These are phyloP conservation scores for Mormyrus lacerda DNA, from an alignment of 2,113 vertebrate genomes.

Conservation along the genomic window DNA sequence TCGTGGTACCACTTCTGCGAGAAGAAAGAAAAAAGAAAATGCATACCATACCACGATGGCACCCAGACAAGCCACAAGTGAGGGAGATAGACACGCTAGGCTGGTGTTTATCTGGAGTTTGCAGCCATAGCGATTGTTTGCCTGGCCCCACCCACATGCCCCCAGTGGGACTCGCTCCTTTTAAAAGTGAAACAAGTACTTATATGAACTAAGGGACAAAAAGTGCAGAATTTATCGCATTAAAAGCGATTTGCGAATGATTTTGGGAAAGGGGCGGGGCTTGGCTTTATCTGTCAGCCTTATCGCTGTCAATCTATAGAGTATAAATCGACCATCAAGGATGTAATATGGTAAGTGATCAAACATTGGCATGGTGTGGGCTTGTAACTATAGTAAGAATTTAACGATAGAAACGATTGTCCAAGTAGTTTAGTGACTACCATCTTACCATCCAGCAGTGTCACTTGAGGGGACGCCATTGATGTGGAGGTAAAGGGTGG, in stretches of 20 bases:
- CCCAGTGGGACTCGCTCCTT: neutral
- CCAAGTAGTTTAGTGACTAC: neutral
- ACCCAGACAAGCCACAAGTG: neutral
- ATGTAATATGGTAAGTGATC: neutral
- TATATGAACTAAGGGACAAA: neutral
- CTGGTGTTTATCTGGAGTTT: neutral
- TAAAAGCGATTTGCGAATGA: neutral
- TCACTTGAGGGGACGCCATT: neutral
- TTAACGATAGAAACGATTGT: neutral
- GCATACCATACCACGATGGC: no score
- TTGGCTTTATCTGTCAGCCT: neutral
- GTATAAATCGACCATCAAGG: neutral
- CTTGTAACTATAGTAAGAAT: neutral
- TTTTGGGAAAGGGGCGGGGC: neutral
- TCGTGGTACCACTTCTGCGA: neutral
- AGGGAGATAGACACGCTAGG: neutral
- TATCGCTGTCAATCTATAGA: neutral
- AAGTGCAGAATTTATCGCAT: neutral
- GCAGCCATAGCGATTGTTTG: neutral
- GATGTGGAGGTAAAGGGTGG: neutral
- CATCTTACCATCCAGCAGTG: neutral
- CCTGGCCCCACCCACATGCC: neutral
- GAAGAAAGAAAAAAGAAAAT: neutral
- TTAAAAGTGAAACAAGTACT: neutral
- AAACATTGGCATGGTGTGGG: neutral